Conservation (phyloP, 2,797 vertebrate genomes). For the Myotis pilosus region DNA sequence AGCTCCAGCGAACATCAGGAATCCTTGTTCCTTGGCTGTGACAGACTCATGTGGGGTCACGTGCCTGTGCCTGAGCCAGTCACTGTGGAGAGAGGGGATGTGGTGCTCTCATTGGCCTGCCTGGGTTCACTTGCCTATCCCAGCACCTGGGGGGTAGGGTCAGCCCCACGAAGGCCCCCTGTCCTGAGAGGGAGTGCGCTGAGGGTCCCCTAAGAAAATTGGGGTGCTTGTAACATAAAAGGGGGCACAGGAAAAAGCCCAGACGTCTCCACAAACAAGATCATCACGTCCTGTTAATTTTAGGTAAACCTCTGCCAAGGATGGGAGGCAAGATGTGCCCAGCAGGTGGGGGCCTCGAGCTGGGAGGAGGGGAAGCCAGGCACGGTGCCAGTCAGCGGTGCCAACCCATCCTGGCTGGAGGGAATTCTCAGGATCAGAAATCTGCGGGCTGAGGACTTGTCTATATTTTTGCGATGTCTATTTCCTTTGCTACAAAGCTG, state of each 20-base stretch:
- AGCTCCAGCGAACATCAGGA: not conserved
- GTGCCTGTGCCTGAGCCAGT: not conserved
- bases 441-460: slow-evolving; percentile 58
- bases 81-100: not conserved
- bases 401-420: slow-evolving; percentile 33
- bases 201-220: not conserved
- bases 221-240: not conserved
- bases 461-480: slow-evolving; percentile 66
- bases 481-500: slow-evolving; percentile 53
- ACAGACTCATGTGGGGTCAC: slow-evolving; percentile 3
- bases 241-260: not conserved
- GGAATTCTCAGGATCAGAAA: slow-evolving; percentile 46
- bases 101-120: not conserved
- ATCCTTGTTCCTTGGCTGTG: not conserved
- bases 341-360: not conserved
- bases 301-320: not conserved
- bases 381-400: not conserved
- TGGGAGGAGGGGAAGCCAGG: slow-evolving; percentile 41
- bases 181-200: not conserved
- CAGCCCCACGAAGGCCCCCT: not conserved
- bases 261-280: not conserved
- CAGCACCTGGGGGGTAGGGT: not conserved
- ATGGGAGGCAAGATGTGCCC: not conserved
- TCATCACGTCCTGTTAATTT: not conserved
- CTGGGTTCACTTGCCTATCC: not conserved